A percentile compares a stretch with the other conserved stretches of the same genome.
Conservation (phyloP, 35 echinoderm and acorn worm species). For the Strongylocentrotus purpuratus region DNA sequence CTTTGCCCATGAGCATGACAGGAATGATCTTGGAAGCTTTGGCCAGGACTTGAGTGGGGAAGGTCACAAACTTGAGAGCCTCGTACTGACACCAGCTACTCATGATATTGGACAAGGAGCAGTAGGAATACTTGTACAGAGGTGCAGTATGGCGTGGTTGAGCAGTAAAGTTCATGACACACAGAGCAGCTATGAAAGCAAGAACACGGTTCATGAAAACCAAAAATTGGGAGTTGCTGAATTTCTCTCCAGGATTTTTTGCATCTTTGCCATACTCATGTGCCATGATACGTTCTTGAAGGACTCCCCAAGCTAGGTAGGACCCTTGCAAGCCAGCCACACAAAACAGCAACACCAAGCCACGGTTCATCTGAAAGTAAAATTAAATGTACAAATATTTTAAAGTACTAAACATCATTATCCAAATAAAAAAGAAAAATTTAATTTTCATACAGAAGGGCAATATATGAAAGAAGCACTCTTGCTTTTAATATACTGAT, state of each 20-base stretch:
- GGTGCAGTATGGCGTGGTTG: slow-evolving; percentile 87
- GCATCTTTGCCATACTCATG: slow-evolving; percentile 93
- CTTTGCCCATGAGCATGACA: slow-evolving; percentile 96
- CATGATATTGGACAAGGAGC: slow-evolving; percentile 94
- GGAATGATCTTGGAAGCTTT: slow-evolving; percentile 98
- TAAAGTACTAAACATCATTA: neutral
- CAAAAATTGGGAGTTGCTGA: slow-evolving; percentile 95
- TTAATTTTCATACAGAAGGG: neutral
- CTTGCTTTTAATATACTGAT: too few species aligned
- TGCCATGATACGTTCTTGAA: slow-evolving; percentile 96
- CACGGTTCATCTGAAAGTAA: slow-evolving; percentile 47
- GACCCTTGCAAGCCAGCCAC: slow-evolving; percentile 93
- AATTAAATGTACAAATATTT: neutral
- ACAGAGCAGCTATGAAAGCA: slow-evolving; percentile 70
- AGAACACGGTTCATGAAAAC: slow-evolving; percentile 98
- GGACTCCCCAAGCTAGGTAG: slow-evolving; percentile 94
- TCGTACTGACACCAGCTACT: slow-evolving; percentile 99
- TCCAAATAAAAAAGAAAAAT: neutral
- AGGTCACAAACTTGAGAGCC: slow-evolving; percentile 96
- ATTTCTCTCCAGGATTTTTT: slow-evolving; percentile 77
- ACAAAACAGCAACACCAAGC: slow-evolving; percentile 68
- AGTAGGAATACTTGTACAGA: slow-evolving; percentile 97
- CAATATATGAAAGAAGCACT: too few species aligned
- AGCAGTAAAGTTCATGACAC: slow-evolving; percentile 71
- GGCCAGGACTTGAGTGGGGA: slow-evolving; percentile 95